Percentiles rank a stretch among this genome's conserved stretches.
Conservation (phyloP, 2,797 vertebrate species). For the Rhyacichthys aspro region DNA sequence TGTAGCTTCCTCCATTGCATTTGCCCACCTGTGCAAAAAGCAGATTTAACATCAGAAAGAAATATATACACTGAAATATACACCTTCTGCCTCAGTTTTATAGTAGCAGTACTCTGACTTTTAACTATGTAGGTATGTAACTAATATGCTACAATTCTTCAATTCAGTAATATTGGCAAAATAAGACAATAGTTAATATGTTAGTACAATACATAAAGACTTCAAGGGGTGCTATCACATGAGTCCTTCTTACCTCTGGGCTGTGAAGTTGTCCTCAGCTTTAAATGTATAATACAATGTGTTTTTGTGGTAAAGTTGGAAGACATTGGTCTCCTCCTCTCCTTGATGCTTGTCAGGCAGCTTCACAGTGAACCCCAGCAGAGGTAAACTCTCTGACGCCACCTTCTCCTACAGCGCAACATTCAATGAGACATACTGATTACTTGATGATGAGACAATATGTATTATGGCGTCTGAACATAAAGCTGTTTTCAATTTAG, state of each 20-base stretch:
- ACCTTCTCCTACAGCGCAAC: slow-evolving; percentile 86
- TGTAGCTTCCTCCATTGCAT: slow-evolving; percentile 95
- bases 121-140: slow-evolving; percentile 15
- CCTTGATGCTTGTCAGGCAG: slow-evolving; percentile 82
- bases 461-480: no score
- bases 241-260: slow-evolving; percentile 85
- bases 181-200: not conserved
- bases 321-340: slow-evolving; percentile 81
- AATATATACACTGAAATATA: no score
- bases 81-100: no score
- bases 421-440: not conserved
- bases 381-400: slow-evolving; percentile 91
- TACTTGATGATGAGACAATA: no score
- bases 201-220: not conserved
- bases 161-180: not conserved
- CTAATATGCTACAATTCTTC: no score
- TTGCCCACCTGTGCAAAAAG: slow-evolving; percentile 87
- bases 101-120: no score
- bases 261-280: slow-evolving; percentile 88
- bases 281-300: slow-evolving; percentile 95
- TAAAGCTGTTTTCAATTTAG: slow-evolving; percentile 41
- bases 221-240: not conserved
- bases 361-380: slow-evolving; percentile 93
- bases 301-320: slow-evolving; percentile 97
- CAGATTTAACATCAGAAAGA: slow-evolving; percentile 19